phyloP scores from a whole-genome alignment of 2,113 vertebrate species.

The Centropus bengalensis region DNA sequence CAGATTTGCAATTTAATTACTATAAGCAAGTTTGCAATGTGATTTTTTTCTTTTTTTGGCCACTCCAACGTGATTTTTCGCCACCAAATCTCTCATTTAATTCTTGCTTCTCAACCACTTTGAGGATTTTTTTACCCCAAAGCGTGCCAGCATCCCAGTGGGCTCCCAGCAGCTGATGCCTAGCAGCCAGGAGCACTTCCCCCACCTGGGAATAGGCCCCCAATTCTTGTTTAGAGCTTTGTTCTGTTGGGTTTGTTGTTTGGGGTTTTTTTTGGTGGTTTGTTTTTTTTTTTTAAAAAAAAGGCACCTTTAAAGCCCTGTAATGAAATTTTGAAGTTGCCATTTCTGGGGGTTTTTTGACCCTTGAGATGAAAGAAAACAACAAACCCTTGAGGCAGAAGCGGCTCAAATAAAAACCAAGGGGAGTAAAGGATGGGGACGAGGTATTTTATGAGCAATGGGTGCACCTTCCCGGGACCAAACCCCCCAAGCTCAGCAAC shows the following conservation, averaged over 20 bases:
- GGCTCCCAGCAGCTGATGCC: neutral
- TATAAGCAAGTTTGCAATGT: neutral
- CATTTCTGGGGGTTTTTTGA: neutral
- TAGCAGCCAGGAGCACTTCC: neutral
- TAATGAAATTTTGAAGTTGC: neutral
- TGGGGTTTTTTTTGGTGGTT: neutral
- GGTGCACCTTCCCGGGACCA: neutral
- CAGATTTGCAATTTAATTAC: neutral
- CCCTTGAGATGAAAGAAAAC: neutral
- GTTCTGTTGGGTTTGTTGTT: neutral
- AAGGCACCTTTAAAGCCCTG: neutral
- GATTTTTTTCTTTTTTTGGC: neutral
- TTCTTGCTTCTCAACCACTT: neutral
- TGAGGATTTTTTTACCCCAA: too few relatives aligned
- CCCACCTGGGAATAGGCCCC: neutral
- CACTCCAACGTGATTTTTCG: too few relatives aligned
- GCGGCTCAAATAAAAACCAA: neutral
- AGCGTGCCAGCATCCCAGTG: accelerated
- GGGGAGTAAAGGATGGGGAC: neutral
- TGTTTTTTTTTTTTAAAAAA: neutral
- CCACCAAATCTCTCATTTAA: neutral
- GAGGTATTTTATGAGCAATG: neutral
- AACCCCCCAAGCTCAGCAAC: neutral
- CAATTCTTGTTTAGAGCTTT: neutral
- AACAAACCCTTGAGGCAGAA: neutral